Evolutionary conservation across 2,888 invertebrate species (phyloP).

Genomic region (Odontomyia ornata): DNA sequence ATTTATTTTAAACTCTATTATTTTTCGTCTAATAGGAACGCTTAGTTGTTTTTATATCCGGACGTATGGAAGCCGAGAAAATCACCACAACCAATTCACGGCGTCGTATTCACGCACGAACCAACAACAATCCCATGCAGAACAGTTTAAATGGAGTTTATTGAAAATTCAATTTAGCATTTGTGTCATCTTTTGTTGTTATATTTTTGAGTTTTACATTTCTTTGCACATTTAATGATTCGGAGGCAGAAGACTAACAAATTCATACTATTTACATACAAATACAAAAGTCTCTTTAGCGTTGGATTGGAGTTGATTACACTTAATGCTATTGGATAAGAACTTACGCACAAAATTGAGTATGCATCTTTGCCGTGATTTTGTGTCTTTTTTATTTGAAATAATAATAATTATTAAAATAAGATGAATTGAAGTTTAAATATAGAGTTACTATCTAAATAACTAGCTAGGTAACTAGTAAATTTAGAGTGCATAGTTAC

Average conservation of each 20-base stretch:
- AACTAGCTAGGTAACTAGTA: too few relatives aligned
- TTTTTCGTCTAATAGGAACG: conserved; percentile 66
- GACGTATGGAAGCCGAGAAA: conserved; percentile 72
- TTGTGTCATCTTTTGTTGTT: conserved; percentile 43
- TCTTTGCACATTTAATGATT: conserved; percentile 32
- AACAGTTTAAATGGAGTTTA: conserved; percentile 64
- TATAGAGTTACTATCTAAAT: too few relatives aligned
- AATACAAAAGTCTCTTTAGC: neutral
- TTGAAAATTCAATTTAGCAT: conserved; percentile 54
- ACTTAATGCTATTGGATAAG: neutral
- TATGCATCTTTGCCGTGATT: neutral
- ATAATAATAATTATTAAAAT: too few relatives aligned
- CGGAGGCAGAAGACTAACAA: neutral
- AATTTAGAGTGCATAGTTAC: too few relatives aligned
- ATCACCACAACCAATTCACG: conserved; percentile 64
- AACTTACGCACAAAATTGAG: conserved; percentile 6
- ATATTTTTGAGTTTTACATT: conserved; percentile 43
- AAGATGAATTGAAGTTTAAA: too few relatives aligned
- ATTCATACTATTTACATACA: neutral
- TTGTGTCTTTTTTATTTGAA: neutral
- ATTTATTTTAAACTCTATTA: neutral
- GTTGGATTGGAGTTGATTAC: neutral
- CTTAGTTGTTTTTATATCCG: conserved; percentile 72
- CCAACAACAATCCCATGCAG: conserved; percentile 58
- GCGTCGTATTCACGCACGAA: conserved; percentile 60